These are phyloP conservation scores for Galerucella pusilla DNA, from an alignment of 2,888 invertebrate species.

Conservation along the genomic window DNA sequence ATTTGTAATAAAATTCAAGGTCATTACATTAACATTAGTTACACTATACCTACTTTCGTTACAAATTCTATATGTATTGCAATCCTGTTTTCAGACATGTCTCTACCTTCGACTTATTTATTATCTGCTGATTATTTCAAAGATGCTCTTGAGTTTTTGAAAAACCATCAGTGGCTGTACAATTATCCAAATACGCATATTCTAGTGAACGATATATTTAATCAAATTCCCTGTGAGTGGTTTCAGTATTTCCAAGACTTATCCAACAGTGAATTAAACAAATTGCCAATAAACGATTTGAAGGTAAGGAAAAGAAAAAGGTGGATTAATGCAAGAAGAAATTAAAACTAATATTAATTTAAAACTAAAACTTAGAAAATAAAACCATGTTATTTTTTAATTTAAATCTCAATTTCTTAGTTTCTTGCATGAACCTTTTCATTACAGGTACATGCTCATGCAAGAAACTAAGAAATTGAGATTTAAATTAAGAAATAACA, in stretches of 20 bases:
- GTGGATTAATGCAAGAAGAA: too few relatives aligned
- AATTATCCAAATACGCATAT: constrained; percentile 75
- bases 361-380: too few relatives aligned
- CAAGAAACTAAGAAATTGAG: too few relatives aligned
- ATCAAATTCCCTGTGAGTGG: constrained; percentile 70
- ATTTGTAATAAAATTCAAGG: too few relatives aligned
- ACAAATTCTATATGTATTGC: neutral
- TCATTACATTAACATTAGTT: too few relatives aligned
- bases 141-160: constrained; percentile 69
- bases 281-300: constrained; percentile 60
- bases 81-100: constrained; percentile 55
- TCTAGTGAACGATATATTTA: constrained; percentile 68
- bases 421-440: too few relatives aligned
- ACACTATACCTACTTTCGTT: neutral
- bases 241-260: constrained; percentile 63
- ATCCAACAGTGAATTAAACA: constrained; percentile 65
- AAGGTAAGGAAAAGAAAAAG: constrained; percentile 38
- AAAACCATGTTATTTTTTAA: too few relatives aligned
- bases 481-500: too few relatives aligned
- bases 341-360: too few relatives aligned
- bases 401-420: too few relatives aligned
- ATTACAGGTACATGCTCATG: too few relatives aligned
- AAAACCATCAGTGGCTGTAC: constrained; percentile 72
- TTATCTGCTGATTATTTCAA: constrained; percentile 67
- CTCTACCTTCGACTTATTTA: constrained; percentile 57